Conservation (phyloP, 2,113 vertebrate genomes). For the Nycticebus coucang region DNA sequence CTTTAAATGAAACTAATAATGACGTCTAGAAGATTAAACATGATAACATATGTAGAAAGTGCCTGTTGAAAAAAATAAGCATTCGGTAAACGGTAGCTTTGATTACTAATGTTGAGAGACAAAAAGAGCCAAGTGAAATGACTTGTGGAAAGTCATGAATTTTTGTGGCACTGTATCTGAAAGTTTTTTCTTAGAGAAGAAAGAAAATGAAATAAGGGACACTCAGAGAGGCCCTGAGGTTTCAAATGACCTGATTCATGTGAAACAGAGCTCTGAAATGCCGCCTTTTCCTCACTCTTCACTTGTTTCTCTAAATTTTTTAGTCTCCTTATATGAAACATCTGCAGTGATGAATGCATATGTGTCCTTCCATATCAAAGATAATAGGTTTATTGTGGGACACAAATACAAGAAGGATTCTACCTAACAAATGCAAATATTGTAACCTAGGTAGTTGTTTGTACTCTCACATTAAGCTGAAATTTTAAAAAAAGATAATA, state of each 20-base stretch:
- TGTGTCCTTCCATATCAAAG: background rate
- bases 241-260: background rate
- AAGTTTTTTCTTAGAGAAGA: background rate
- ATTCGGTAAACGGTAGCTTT: background rate
- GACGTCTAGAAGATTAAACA: background rate
- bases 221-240: background rate
- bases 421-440: too few species aligned
- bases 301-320: slow-evolving; percentile 18
- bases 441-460: too few species aligned
- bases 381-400: background rate
- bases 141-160: background rate
- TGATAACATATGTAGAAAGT: background rate
- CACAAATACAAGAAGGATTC: too few species aligned
- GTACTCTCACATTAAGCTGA: too few species aligned
- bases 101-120: background rate
- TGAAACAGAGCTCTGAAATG: background rate
- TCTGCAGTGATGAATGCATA: background rate
- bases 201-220: background rate
- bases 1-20: background rate
- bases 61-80: background rate
- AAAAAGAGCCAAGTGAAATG: slow-evolving; percentile 29
- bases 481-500: too few species aligned
- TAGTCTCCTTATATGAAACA: slow-evolving; percentile 5
- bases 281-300: background rate
- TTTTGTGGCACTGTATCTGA: background rate